Percentiles rank a stretch among this genome's conserved stretches.
phyloP scores from a whole-genome alignment of 2,113 vertebrate genomes.

The Bungarus multicinctus region DNA sequence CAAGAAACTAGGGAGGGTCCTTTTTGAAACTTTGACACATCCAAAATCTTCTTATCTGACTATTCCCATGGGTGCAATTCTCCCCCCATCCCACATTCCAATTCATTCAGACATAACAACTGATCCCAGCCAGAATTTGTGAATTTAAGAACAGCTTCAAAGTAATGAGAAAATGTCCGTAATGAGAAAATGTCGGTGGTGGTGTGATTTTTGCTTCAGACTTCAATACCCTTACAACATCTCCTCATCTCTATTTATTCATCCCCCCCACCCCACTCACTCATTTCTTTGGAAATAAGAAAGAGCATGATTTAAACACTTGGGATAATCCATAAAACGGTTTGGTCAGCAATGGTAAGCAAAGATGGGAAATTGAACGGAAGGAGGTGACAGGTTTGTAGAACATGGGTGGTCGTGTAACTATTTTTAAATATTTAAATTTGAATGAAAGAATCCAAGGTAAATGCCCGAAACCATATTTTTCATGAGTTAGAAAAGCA shows the following conservation, averaged over 20 bases:
- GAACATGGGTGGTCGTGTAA: neutral
- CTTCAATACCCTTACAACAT: no score
- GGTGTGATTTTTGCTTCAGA: no score
- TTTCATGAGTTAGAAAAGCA: neutral
- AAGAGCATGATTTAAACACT: neutral
- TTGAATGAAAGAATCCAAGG: neutral
- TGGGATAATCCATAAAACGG: neutral
- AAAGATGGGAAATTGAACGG: neutral
- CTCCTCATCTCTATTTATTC: neutral
- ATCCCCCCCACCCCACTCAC: neutral
- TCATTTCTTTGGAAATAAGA: neutral
- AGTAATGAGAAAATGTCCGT: no score
- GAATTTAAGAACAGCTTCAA: no score
- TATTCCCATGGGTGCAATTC: no score
- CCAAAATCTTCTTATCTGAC: no score
- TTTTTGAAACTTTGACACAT: no score
- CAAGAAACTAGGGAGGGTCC: no score
- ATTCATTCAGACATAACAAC: no score
- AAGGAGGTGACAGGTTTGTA: neutral
- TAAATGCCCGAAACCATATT: neutral
- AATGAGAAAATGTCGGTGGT: no score
- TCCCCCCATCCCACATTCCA: no score
- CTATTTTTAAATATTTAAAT: neutral
- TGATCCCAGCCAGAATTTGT: no score
- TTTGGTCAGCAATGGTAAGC: neutral